Base-by-base conservation (phyloP, 2,888 invertebrate species). In the Eupithecia pulchellata region DNA sequence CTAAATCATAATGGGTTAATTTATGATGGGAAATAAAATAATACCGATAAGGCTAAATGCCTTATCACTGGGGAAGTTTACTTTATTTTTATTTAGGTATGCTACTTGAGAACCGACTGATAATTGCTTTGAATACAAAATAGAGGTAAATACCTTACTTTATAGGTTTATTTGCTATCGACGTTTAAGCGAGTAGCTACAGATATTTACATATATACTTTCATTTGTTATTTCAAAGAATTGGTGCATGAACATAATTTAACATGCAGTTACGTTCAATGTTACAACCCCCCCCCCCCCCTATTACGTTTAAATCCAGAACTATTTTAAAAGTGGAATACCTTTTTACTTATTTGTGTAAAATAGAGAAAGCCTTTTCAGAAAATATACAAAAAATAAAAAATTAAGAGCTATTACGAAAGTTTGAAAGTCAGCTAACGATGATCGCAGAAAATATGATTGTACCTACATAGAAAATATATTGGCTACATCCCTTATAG, bases 1-100 rank as follows among this genome's bases (percentile, higher is more conserved):
- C 30, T 68, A 39, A 67, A 73, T 52, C 52, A 47, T 76, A 64
- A 64, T 70, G 67, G 69, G 62, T 68, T 75, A 68, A 78, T 78
- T 79, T 80, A 81, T 75, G 76, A 65, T 70, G 30, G 62, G 73
- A 71, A 70, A 69, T 77, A 76, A 72, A 80, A 76, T 73, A 76
- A 72, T 68, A 72, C 71, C 73, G 73, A 75, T 77, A 72, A 72
- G 66, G 61, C 39, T n/a, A 25, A 20, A 30, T 58, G 30, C 36
- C 20, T 61, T 61, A 61, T 61, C 34, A 25, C 36, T 32, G 61
- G 32, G 32, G 32, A 34, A 34, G n/a, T 61, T 30, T n/a, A 32
- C 32, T 60, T 9, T n/a, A 30, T 32, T 30, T 29, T 17, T 29
- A 29, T 58, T 32, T 32, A 32, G 32, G 29, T 60, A 20, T 30